These are phyloP conservation scores for Halictus ligatus DNA, from an alignment of 2,888 invertebrate species.

Conservation along the genomic window DNA sequence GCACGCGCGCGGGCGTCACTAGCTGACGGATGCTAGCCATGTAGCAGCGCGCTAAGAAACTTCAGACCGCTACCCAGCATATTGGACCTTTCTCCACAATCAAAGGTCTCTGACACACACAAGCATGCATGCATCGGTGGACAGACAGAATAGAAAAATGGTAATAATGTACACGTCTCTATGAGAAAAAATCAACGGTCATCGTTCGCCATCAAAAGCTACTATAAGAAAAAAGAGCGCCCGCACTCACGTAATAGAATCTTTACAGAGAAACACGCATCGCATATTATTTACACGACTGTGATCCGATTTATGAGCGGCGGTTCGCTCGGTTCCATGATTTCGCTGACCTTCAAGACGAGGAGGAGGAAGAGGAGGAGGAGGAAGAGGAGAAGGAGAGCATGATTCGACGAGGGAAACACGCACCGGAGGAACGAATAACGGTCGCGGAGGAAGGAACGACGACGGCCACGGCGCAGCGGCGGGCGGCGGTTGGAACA, in stretches of 20 bases:
- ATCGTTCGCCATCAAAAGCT: slow-evolving; percentile 48
- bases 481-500: slow-evolving; percentile 34
- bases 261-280: slow-evolving; percentile 74
- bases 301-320: slow-evolving; percentile 50
- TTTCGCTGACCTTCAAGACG: slow-evolving; percentile 71
- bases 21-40: slow-evolving; percentile 57
- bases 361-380: slow-evolving; percentile 1
- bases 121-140: slow-evolving; percentile 76
- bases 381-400: neutral
- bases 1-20: neutral
- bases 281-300: slow-evolving; percentile 40
- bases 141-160: slow-evolving; percentile 65
- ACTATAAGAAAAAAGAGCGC: slow-evolving; percentile 39
- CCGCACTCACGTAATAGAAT: slow-evolving; percentile 60
- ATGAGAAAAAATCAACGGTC: slow-evolving; percentile 22
- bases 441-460: slow-evolving; percentile 26
- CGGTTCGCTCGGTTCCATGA: slow-evolving; percentile 72
- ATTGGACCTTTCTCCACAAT: slow-evolving; percentile 83
- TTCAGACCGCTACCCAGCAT: slow-evolving; percentile 81
- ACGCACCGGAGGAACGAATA: slow-evolving; percentile 24
- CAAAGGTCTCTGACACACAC: slow-evolving; percentile 83
- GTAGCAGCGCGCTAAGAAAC: slow-evolving; percentile 71
- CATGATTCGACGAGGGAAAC: slow-evolving; percentile 2
- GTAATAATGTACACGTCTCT: slow-evolving; percentile 28
- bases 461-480: slow-evolving; percentile 14